These are phyloP conservation scores for Ophioderma brevispina DNA, from an alignment of 35 echinoderm and acorn worm species.

Conservation along the genomic window DNA sequence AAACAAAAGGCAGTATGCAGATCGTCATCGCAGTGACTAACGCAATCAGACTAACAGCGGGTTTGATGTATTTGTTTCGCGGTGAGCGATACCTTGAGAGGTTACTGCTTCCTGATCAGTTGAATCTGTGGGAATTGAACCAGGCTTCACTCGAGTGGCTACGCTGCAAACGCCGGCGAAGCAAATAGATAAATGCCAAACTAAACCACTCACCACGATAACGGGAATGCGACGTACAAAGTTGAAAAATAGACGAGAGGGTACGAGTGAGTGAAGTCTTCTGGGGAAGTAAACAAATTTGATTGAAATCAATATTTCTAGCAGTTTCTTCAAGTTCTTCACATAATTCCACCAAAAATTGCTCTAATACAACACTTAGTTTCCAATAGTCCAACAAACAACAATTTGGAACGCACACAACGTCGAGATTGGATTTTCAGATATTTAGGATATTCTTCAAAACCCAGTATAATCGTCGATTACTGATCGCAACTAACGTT, in stretches of 20 bases:
- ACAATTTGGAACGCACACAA: neutral
- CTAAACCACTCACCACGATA: too few relatives aligned
- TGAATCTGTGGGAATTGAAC: too few relatives aligned
- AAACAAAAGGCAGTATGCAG: neutral
- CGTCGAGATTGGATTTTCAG: neutral
- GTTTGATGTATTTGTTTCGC: neutral
- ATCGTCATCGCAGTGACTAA: neutral
- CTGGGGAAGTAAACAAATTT: neutral
- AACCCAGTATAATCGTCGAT: neutral
- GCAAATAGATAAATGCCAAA: too few relatives aligned
- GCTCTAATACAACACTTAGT: too few relatives aligned
- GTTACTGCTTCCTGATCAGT: too few relatives aligned
- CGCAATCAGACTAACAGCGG: neutral
- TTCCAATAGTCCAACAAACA: neutral
- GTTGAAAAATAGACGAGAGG: too few relatives aligned
- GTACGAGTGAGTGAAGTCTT: neutral
- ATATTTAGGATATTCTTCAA: neutral
- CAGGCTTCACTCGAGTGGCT: too few relatives aligned
- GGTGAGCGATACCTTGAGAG: neutral
- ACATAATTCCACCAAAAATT: neutral
- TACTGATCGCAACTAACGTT: neutral
- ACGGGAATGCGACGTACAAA: too few relatives aligned
- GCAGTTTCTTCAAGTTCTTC: neutral
- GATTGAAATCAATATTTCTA: neutral
- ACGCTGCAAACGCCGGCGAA: too few relatives aligned